These are phyloP conservation scores for Lepidurus packardi DNA, from an alignment of 1,140 invertebrate species.

Conservation along the genomic window DNA sequence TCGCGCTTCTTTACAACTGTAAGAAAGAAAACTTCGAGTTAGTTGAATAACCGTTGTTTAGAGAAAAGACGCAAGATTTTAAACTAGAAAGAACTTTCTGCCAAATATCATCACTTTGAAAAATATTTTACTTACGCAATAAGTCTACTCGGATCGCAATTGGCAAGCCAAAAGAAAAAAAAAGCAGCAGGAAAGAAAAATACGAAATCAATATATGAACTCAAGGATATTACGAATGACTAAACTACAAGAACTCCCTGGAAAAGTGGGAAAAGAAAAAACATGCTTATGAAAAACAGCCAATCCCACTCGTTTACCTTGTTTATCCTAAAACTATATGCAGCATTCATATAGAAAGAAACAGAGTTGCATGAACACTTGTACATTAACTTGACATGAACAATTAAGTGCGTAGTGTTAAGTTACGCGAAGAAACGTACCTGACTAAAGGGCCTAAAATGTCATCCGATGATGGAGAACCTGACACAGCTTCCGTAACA, in stretches of 20 bases:
- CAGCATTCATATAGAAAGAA: neutral
- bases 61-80: neutral
- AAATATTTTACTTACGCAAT: neutral
- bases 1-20: constrained; percentile 3
- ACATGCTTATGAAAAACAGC: constrained; percentile 7
- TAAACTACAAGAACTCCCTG: neutral
- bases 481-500: neutral
- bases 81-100: neutral
- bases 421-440: neutral
- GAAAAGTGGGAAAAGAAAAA: neutral
- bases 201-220: neutral
- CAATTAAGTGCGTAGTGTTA: neutral
- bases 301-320: constrained; percentile 15
- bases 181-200: neutral
- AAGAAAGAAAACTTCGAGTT: neutral
- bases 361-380: neutral
- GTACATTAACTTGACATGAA: neutral
- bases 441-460: constrained; percentile 9
- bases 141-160: neutral
- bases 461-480: neutral
- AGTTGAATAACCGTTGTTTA: neutral
- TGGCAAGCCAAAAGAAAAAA: neutral
- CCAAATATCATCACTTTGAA: neutral
- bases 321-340: constrained; percentile 14
- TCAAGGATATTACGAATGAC: neutral